Evolutionary conservation across 2,797 vertebrate species (phyloP), one percentile per base, ranked within the genome.

Genomic region (Alectoris magna): DNA sequence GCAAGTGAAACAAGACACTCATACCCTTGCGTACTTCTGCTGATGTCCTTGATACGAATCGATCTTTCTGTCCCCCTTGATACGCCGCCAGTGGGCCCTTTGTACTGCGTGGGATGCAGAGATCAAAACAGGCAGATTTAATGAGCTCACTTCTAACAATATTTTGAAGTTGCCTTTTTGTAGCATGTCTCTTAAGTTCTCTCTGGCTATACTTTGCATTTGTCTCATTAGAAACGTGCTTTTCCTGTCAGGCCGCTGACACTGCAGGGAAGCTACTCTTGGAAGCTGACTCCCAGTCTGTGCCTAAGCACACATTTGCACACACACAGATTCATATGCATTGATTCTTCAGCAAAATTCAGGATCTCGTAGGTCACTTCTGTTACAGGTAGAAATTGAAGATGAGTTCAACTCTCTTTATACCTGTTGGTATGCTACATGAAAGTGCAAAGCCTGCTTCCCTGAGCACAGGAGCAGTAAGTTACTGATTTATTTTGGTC

Each of bases 101-200:
- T 88, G 84, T 86, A 73, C 84, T 88, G 63, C 34, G 71, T 92
- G 74, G 87, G 91, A 92, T 73, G 73, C 64, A 86, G 80, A 94
- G 94, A 96, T 93, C 91, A 94, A 95, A 96, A 94, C 73, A 93
- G 68, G n/a, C 17, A 76, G 82, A 56, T 86, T 90, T 81, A 93
- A 88, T 91, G 79, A 94, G 91, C 59, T 96, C 67, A 72, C 91
- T 90, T 85, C 74, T 58, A 85, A 82, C 36, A 74, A 53, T 87
- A 94, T 93, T 95, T 93, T 94, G 90, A 93, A 95, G 58, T 48
- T 67, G 58, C 46, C 87, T 88, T 93, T 96, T 96, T 83, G 92
- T 72, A 66, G 53, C 23, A 38, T 53, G 73, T 49, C 83, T 92
- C 53, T 46, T 90, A 90, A 90, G 92, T 95, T 91, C 87, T 86